Evolutionary conservation across 1,140 invertebrate genomes (phyloP).

Genomic region (Drosophila burlai): DNA sequence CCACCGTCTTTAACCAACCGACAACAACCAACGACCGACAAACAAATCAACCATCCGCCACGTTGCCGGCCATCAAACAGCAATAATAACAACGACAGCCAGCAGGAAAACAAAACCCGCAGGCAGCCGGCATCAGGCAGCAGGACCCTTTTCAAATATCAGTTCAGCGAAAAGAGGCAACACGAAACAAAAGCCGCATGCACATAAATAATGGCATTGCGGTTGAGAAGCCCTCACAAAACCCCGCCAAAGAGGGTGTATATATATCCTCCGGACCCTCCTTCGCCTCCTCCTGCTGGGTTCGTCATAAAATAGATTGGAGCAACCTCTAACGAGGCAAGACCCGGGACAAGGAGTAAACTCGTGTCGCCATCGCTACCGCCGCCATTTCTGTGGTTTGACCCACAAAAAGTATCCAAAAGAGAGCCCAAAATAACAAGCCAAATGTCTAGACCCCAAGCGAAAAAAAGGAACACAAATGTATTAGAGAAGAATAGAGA

Average conservation of each 20-base stretch:
- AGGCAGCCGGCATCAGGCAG: not conserved
- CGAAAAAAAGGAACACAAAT: not conserved
- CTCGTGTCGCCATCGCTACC: conserved; percentile 38
- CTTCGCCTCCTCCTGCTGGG: not conserved
- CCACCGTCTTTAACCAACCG: conserved; percentile 27
- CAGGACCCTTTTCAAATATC: conserved; percentile 70
- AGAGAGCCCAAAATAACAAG: conserved; percentile 18
- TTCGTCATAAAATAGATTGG: conserved; percentile 70
- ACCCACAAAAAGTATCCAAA: conserved; percentile 69
- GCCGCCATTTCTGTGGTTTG: conserved; percentile 69
- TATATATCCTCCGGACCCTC: not conserved
- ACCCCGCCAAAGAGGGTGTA: conserved; percentile 22
- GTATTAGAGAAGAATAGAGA: conserved; percentile 3
- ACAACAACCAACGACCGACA: conserved; percentile 15
- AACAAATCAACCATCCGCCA: conserved; percentile 44
- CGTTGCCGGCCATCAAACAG: conserved; percentile 35
- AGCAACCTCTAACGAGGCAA: conserved; percentile 37
- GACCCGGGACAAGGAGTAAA: conserved; percentile 29
- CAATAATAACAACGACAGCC: conserved; percentile 40
- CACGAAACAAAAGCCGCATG: conserved; percentile 75
- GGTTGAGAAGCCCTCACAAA: conserved; percentile 64
- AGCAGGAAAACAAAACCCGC: conserved; percentile 41
- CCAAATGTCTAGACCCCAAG: conserved; percentile 30
- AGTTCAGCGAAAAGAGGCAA: conserved; percentile 27
- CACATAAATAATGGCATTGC: conserved; percentile 76